Evolutionary conservation across 2,113 vertebrate species (phyloP).

Genomic region (Siniperca chuatsi): DNA sequence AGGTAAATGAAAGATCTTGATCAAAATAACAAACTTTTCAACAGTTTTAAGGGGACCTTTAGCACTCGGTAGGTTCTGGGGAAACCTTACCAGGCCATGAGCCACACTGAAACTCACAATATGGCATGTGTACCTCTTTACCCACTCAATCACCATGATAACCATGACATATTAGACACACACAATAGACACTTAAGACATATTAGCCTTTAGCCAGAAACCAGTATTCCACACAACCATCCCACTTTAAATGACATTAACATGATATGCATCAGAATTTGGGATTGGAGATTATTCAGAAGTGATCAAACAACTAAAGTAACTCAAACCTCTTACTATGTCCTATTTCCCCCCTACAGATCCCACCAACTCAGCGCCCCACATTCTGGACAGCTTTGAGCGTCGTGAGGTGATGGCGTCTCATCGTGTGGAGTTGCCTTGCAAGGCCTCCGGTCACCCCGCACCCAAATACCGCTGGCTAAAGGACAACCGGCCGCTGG

Average conservation of each 20-base stretch:
- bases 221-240: neutral
- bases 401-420: conserved; percentile 95
- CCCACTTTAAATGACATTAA: neutral
- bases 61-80: neutral
- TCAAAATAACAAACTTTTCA: neutral
- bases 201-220: neutral
- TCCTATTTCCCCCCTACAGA: conserved; percentile 79
- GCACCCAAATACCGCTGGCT: conserved; percentile 97
- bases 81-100: neutral
- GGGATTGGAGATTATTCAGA: neutral
- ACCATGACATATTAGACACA: neutral
- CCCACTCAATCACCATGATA: neutral
- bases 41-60: neutral
- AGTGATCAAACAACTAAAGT: neutral
- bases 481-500: conserved; percentile 95
- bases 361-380: conserved; percentile 94
- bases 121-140: neutral
- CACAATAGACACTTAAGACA: neutral
- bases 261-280: neutral
- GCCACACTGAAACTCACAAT: conserved; percentile 2
- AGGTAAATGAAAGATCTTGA: neutral
- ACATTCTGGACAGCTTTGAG: conserved; percentile 97
- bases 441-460: conserved; percentile 97
- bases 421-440: conserved; percentile 95
- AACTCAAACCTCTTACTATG: neutral